Conservation (phyloP, 1,140 invertebrate species). For the Pseudomyrmex gracilis region DNA sequence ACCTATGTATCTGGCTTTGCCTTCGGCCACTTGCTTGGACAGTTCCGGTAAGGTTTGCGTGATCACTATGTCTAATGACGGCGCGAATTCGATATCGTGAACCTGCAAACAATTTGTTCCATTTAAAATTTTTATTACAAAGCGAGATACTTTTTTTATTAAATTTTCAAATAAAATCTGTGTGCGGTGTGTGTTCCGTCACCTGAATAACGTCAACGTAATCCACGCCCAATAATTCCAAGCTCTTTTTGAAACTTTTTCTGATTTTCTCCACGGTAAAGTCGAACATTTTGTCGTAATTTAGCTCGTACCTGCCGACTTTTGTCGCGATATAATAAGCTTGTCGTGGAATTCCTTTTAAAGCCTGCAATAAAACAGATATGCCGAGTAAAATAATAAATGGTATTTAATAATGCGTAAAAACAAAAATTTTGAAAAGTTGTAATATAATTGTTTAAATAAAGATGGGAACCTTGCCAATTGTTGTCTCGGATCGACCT, state of each 20-base stretch:
- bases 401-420: too few relatives aligned
- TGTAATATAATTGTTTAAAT: background rate
- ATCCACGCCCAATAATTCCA: slow-evolving; percentile 90
- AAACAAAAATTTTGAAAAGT: background rate
- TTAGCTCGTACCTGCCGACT: slow-evolving; percentile 92
- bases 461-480: slow-evolving; percentile 90
- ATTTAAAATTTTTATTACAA: background rate
- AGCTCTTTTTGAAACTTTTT: slow-evolving; percentile 91
- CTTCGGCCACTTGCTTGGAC: slow-evolving; percentile 89
- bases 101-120: slow-evolving; percentile 86
- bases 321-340: slow-evolving; percentile 97
- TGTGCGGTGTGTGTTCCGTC: slow-evolving; percentile 46
- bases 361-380: slow-evolving; percentile 86
- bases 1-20: slow-evolving; percentile 94
- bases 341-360: slow-evolving; percentile 91
- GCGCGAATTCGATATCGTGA: slow-evolving; percentile 96
- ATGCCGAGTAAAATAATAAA: background rate
- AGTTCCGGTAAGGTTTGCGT: slow-evolving; percentile 95
- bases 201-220: slow-evolving; percentile 97
- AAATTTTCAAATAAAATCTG: slow-evolving; percentile 24
- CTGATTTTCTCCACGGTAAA: slow-evolving; percentile 92
- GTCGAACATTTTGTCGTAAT: slow-evolving; percentile 93
- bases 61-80: slow-evolving; percentile 91
- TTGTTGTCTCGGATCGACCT: slow-evolving; percentile 91
- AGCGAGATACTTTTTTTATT: background rate